These are phyloP conservation scores for Reticulitermes speratus DNA, from an alignment of 1,140 invertebrate genomes.

Conservation along the genomic window DNA sequence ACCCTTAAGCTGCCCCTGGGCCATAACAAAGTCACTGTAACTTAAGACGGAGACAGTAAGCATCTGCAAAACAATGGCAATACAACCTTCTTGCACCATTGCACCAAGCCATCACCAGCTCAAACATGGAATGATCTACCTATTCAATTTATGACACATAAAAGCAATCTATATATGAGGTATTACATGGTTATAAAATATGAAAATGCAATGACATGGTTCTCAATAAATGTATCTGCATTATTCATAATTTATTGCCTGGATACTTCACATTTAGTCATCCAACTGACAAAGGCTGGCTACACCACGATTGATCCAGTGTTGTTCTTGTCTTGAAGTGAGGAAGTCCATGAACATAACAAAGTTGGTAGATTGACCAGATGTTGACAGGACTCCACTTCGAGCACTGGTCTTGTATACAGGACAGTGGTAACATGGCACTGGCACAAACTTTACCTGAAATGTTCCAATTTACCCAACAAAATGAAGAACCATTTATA, in stretches of 20 bases:
- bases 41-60: too few species aligned
- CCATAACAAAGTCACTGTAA: too few species aligned
- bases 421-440: conserved; percentile 71
- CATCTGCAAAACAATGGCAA: too few species aligned
- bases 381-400: conserved; percentile 74
- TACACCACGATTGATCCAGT: conserved; percentile 89
- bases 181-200: not conserved
- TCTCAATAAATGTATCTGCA: not conserved
- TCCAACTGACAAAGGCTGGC: conserved; percentile 73
- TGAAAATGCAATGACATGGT: not conserved
- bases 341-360: conserved; percentile 76
- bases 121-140: too few species aligned
- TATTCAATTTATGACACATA: too few species aligned
- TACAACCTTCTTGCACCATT: too few species aligned
- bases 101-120: too few species aligned
- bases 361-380: conserved; percentile 86
- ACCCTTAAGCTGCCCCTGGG: too few species aligned
- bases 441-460: conserved; percentile 49
- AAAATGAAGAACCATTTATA: not conserved
- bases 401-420: conserved; percentile 86
- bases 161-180: too few species aligned
- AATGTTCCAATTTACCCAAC: conserved; percentile 18
- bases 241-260: not conserved
- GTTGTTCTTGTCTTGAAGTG: conserved; percentile 62
- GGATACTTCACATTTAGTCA: conserved; percentile 50